Base-by-base conservation (phyloP, 1,140 invertebrate genomes). In the Rhyzopertha dominica region DNA sequence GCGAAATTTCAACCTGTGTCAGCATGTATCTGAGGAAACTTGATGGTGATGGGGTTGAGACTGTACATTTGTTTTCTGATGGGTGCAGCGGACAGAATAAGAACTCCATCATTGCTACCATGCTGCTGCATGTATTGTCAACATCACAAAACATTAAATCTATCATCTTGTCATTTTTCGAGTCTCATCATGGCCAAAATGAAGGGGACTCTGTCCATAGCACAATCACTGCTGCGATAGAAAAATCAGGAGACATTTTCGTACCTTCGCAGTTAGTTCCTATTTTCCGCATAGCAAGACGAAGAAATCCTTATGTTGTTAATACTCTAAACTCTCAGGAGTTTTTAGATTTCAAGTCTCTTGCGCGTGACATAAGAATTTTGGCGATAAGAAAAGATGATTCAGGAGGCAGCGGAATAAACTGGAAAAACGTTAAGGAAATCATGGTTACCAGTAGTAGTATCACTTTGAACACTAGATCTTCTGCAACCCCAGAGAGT, bases 181-280 rank as follows among this genome's bases (percentile, higher is more conserved):
- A 17, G 5, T 8, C 39, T 18, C 29, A 41, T 28, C 42, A 22
- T 26, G 30, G 31, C 9, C 22, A 43, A 36, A 43, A 22, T 35
- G 42, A 43, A 26, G 30, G 30, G 2, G 42, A 43, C 20, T 43
- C 42, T 3, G 41, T 17, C 5, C 30, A 43, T 28, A 43, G 42
- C 36, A 25, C 42, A 2, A 43, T 36, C 9, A 25, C 19, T 17
- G 24, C 26, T 14, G 42, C 42, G 5, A 22, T 43, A 37, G 36
- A 43, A 43, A 14, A 34, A 26, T 18, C 18, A 10, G 42, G 42
- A 22, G 30, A 43, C 14, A 13, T 23, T 13, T 36, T 36, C n/a
- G 22, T 36, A 7, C 29, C 42, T 2, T 35, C 30, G 5, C 42
- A 43, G 12, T 16, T 43, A 10, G 13, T 18, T 17, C 42, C 42